Evolutionary conservation across 1,140 invertebrate genomes (phyloP), one percentile per base, ranked within the genome.

Genomic region (Bradynema listronoti): DNA sequence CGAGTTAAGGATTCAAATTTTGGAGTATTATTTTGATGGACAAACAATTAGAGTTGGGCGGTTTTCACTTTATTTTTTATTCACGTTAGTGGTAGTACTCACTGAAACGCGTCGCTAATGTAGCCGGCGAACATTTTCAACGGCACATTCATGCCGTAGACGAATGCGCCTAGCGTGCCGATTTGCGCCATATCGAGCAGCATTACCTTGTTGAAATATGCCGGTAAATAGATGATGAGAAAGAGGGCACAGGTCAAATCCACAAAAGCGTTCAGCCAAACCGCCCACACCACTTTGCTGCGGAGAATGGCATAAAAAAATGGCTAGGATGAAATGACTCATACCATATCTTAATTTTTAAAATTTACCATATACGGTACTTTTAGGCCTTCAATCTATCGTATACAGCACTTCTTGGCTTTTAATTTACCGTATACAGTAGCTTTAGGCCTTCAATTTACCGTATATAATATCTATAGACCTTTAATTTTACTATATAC

Each of bases 191-290:
- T 65, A n/a, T 16, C 2, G 36, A 29, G 57, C 32, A 5, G 22
- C 2, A 25, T 16, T 36, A 65, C 61, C 5, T 65, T 68, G 34
- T 59, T 68, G 19, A 47, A 58, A 24, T 66, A 65, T 4, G 63
- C 67, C 14, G 63, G 63, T 7, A 64, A 50, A 19, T 65, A 65
- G 6, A 68, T 65, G 30, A 65, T 45, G 14, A 65, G 45, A 32
- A 65, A 65, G 4, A 62, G 58, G 1, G 60, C 60, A 16, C 25
- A 66, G 29, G n/a, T n/a, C 36, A 68, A 58, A 54, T 68, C 66
- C 4, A 61, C 66, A 11, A 68, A 61, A 1, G 66, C 70, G 30
- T 72, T 72, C 5, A 68, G 56, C 66, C 64, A 66, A 14, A 66
- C 61, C 34, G 56, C 43, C 4, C 50, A 45, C 1, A 66, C 47